Conservation (phyloP, 2,113 vertebrate genomes). For the Tachysurus vachellii region DNA sequence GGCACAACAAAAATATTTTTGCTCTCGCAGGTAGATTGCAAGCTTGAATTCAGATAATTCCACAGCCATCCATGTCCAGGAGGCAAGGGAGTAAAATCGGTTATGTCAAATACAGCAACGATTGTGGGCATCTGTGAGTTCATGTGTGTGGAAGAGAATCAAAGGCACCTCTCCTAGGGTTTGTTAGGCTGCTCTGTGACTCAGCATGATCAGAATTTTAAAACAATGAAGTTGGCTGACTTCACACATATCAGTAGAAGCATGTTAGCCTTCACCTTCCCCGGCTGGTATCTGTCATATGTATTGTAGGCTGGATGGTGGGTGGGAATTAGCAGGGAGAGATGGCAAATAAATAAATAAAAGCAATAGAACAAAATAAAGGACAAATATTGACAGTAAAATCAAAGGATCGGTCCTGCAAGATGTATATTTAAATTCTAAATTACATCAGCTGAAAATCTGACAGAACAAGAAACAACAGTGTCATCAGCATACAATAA, state of each 20-base stretch:
- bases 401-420: not conserved
- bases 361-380: not conserved
- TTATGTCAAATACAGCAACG: not conserved
- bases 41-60: not conserved
- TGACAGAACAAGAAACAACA: not conserved
- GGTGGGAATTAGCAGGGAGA: not conserved
- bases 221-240: not conserved
- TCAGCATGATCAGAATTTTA: not conserved
- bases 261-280: not conserved
- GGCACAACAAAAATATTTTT: not conserved
- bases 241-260: not conserved
- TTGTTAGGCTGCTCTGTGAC: not conserved
- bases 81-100: not conserved
- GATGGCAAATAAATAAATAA: not conserved
- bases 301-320: not conserved
- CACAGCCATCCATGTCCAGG: not conserved
- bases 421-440: not conserved
- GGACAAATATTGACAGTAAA: not conserved
- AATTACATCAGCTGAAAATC: not conserved
- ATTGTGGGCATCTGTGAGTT: not conserved
- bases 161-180: not conserved
- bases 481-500: not conserved
- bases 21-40: not conserved
- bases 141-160: not conserved
- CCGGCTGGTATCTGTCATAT: not conserved